Base-by-base conservation (phyloP, 2,888 invertebrate genomes). In the Pseudococcus longispinus region DNA sequence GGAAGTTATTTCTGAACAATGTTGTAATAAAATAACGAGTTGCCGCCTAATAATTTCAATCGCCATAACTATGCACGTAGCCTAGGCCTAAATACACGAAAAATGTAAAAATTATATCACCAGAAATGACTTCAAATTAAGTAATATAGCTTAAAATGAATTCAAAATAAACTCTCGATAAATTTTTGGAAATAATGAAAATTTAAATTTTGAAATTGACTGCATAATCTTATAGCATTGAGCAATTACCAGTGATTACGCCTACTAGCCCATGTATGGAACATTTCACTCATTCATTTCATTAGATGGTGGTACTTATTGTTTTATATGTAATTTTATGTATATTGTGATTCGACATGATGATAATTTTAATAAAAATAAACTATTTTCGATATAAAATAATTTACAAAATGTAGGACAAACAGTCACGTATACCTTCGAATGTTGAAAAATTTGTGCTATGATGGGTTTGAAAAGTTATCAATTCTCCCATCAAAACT, bases 391-490 rank as follows among this genome's bases (percentile, higher is more conserved):
- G 60, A 20, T 9, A 20, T 20, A 60, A 60, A 60, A 60, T 20
- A 15, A 23, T 60, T 60, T 60, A 20, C 23, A 60, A 60, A 60
- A 60, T 60, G 60, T 60, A 60, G 60, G 60, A 60, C 60, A 60
- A 70, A 70, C 29, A 70, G 29, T 70, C 15, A 70, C 70, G 70
- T 29, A 70, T 26, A 29, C 29, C 15, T 23, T 1, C 4, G 23
- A 70, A 70, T n/a, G 26, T 29, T 26, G 70, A 70, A 70, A 70
- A 70, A 70, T 29, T 70, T 70, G 70, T 70, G 70, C 70, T 70
- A 70, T 9, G 29, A 70, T 29, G 29, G 23, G 23, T 29, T 29
- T 29, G 29, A 70, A 29, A 70, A 70, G 18, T 29, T n/a, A 6
- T 3, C 1, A 70, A 29, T 70, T 70, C 29, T 23, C 29, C 23